Percentiles rank a stretch among this genome's conserved stretches.
Evolutionary conservation across 2,113 vertebrate genomes (phyloP).

Genomic region (Cepphus grylle): DNA sequence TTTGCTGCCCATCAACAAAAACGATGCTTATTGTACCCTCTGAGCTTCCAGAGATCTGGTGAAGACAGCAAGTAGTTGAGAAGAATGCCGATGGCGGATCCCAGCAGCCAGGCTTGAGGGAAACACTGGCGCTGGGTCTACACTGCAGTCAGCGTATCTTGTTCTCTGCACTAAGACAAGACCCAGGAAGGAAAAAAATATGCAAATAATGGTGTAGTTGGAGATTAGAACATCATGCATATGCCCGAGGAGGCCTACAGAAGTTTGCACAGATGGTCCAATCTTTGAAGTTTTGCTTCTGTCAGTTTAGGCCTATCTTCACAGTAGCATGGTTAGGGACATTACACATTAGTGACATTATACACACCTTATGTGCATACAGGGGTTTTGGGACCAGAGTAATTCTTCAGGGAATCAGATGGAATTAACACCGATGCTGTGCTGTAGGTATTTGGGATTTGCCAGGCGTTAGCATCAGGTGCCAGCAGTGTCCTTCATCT

Average conservation of each 20-base stretch:
- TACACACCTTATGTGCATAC: too few relatives aligned
- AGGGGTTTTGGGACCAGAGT: background rate
- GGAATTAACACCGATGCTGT: accelerated
- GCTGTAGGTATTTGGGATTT: background rate
- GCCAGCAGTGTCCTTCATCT: background rate
- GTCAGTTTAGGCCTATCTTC: background rate
- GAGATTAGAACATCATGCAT: background rate
- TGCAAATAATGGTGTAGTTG: background rate
- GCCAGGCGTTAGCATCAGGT: background rate
- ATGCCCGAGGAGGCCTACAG: background rate
- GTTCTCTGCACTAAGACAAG: background rate
- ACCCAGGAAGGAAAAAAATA: background rate
- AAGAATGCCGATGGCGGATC: background rate
- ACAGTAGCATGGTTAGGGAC: background rate
- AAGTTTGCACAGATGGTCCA: background rate
- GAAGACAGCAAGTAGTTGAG: background rate
- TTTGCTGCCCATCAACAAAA: background rate
- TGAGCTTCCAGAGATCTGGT: background rate
- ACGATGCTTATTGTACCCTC: background rate
- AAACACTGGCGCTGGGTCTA: background rate
- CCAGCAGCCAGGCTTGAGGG: background rate
- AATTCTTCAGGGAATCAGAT: background rate
- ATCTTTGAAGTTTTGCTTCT: background rate
- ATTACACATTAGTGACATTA: background rate
- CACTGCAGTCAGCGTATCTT: background rate